Conservation (phyloP, 2,113 vertebrate species). For the Vimba vimba region DNA sequence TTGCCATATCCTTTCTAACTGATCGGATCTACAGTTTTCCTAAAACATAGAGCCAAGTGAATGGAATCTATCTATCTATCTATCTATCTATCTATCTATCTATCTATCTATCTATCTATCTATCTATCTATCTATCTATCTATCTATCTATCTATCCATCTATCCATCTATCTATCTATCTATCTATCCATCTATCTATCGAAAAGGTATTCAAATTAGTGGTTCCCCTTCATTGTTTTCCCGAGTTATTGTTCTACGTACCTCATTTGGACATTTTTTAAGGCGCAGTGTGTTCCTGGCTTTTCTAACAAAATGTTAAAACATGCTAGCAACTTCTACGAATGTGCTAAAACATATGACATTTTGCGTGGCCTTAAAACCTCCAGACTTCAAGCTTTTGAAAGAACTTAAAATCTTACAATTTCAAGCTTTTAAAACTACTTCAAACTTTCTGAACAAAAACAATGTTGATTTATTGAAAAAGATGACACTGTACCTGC, state of each 20-base stretch:
- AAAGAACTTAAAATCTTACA: not conserved
- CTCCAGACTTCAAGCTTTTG: not conserved
- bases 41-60: too few species aligned
- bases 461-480: not conserved
- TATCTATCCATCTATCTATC: too few species aligned
- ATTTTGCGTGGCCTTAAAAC: not conserved
- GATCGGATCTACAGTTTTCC: too few species aligned
- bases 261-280: too few species aligned
- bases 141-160: too few species aligned
- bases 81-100: too few species aligned
- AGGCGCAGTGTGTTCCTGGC: too few species aligned
- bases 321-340: not conserved
- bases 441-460: not conserved
- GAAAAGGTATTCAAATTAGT: not conserved
- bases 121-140: not conserved
- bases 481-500: constrained; percentile 63
- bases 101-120: too few species aligned
- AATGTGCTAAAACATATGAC: not conserved
- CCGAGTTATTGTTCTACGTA: too few species aligned
- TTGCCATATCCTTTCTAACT: too few species aligned
- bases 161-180: not conserved
- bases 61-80: not conserved
- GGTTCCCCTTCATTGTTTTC: too few species aligned
- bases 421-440: not conserved
- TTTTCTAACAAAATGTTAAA: not conserved